Percentiles rank a stretch among this genome's conserved stretches.
Evolutionary conservation across 2,113 vertebrate genomes (phyloP).

Genomic region (Sus scrofa): DNA sequence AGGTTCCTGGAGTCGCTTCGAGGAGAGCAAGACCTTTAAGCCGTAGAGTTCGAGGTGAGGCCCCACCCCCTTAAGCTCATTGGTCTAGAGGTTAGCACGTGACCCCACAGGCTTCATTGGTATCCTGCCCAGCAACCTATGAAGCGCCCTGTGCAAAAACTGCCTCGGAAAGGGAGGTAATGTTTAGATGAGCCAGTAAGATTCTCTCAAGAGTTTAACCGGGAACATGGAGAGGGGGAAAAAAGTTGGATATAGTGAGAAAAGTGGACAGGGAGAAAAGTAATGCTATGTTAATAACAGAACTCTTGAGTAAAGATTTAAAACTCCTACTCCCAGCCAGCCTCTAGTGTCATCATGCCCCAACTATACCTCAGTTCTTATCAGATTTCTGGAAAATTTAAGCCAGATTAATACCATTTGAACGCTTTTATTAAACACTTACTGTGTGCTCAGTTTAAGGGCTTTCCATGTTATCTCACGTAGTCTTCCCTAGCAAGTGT

Average conservation of each 20-base stretch:
- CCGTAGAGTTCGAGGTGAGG: fast-evolving
- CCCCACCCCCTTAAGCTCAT: neutral
- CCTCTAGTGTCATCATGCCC: neutral
- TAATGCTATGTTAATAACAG: neutral
- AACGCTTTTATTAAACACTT: neutral
- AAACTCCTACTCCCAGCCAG: neutral
- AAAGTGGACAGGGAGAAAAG: neutral
- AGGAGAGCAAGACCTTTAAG: fast-evolving
- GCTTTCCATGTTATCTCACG: neutral
- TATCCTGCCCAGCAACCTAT: neutral
- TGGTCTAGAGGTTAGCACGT: neutral
- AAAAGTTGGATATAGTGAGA: neutral
- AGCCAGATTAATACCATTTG: neutral
- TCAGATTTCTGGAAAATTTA: constrained; percentile 3
- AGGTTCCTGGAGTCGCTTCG: fast-evolving
- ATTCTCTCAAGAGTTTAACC: neutral
- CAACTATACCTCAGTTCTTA: neutral
- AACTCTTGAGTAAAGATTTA: neutral
- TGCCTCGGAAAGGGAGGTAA: neutral
- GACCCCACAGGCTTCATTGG: neutral
- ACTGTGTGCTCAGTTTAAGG: neutral
- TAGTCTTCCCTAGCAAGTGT: neutral
- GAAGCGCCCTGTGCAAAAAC: fast-evolving
- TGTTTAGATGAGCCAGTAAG: neutral
- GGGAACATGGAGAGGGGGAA: neutral